These are phyloP conservation scores for Rutilus rutilus DNA, from an alignment of 2,113 vertebrate genomes.

Conservation along the genomic window DNA sequence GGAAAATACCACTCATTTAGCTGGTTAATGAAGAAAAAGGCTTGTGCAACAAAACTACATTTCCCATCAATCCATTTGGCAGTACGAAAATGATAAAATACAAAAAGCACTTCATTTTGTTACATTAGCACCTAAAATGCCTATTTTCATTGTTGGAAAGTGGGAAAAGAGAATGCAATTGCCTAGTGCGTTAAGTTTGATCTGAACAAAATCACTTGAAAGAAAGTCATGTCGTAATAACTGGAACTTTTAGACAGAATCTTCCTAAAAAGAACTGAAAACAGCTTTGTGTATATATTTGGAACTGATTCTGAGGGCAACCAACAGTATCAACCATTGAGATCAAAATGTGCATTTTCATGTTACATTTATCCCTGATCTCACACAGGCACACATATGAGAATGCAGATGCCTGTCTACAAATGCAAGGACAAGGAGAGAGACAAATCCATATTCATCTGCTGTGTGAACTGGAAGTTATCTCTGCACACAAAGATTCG, in stretches of 20 bases:
- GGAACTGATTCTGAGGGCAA: too few species aligned
- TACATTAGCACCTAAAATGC: background rate
- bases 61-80: background rate
- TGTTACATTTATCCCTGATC: background rate
- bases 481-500: constrained; percentile 30
- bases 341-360: background rate
- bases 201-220: background rate
- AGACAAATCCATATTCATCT: constrained; percentile 6
- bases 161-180: background rate
- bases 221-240: background rate
- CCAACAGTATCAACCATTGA: background rate
- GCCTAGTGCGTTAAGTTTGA: background rate
- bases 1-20: too few species aligned
- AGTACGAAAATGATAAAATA: background rate
- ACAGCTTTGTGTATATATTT: too few species aligned
- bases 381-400: background rate
- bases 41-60: background rate
- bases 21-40: too few species aligned
- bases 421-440: background rate
- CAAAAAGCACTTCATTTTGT: background rate
- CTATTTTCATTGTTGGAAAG: background rate
- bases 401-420: constrained; percentile 1
- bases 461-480: background rate
- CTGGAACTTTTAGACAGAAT: background rate
- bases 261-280: background rate